A percentile compares a stretch with the other conserved stretches of the same genome.
Evolutionary conservation across 2,113 vertebrate species (phyloP).

Genomic region (Egretta garzetta): DNA sequence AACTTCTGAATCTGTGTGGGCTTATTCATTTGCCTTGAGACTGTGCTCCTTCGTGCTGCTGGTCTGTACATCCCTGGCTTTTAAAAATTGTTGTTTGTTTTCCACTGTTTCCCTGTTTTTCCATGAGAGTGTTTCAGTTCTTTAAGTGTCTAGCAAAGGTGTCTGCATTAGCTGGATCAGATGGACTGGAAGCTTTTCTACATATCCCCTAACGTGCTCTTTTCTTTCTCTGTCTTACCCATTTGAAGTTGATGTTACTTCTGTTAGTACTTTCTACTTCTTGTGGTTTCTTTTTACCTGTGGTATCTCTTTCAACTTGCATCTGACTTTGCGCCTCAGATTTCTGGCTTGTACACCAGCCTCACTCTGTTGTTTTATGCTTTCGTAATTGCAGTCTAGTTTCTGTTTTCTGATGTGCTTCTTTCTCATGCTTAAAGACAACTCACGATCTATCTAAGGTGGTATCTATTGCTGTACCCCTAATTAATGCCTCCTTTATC

Average conservation of each 20-base stretch:
- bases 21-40: neutral
- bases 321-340: neutral
- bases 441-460: rapidly evolving
- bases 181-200: neutral
- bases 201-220: neutral
- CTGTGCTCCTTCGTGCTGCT: neutral
- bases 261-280: neutral
- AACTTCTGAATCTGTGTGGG: neutral
- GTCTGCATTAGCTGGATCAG: neutral
- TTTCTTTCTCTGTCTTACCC: neutral
- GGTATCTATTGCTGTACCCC: neutral
- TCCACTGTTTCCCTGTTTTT: neutral
- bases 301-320: neutral
- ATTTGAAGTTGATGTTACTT: neutral
- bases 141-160: neutral
- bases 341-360: neutral
- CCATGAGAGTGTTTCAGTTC: neutral
- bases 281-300: neutral
- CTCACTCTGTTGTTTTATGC: neutral
- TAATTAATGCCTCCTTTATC: neutral
- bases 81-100: neutral
- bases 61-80: neutral
- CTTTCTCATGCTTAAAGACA: neutral
- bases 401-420: neutral
- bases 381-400: neutral